Conservation (phyloP, 2,888 invertebrate species). For the Ariolimax columbianus region DNA sequence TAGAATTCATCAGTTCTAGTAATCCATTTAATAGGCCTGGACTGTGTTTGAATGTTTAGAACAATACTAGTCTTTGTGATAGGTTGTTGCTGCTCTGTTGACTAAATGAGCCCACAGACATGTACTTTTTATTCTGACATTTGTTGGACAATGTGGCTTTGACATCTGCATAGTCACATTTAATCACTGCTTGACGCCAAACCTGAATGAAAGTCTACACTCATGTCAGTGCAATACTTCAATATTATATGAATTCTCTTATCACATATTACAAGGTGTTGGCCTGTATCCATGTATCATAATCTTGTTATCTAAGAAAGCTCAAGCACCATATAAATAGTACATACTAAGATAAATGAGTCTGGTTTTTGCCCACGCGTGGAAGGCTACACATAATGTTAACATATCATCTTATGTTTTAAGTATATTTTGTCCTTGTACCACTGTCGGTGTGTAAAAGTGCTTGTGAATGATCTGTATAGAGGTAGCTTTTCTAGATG, state of each 20-base stretch:
- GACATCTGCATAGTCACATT: background rate
- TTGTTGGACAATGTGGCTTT: too few relatives aligned
- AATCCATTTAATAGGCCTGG: too few relatives aligned
- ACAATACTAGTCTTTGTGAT: too few relatives aligned
- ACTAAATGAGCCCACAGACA: too few relatives aligned
- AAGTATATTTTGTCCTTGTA: background rate
- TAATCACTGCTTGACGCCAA: background rate
- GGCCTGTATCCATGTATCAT: background rate
- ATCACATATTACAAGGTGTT: background rate
- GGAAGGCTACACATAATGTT: background rate
- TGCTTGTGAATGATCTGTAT: background rate
- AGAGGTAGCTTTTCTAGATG: background rate
- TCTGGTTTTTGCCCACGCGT: background rate
- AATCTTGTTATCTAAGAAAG: background rate
- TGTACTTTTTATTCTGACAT: too few relatives aligned
- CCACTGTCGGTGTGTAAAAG: background rate
- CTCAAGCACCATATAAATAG: background rate
- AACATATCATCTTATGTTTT: background rate
- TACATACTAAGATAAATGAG: background rate
- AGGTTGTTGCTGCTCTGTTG: too few relatives aligned
- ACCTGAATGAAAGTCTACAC: background rate
- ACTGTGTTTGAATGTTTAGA: too few relatives aligned
- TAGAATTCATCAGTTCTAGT: too few relatives aligned
- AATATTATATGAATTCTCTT: background rate
- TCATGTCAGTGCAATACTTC: conserved; percentile 27